Percentiles rank a stretch among this genome's conserved stretches.
Conservation (phyloP, 2,113 vertebrate species). For the Mormoops blainvillei region DNA sequence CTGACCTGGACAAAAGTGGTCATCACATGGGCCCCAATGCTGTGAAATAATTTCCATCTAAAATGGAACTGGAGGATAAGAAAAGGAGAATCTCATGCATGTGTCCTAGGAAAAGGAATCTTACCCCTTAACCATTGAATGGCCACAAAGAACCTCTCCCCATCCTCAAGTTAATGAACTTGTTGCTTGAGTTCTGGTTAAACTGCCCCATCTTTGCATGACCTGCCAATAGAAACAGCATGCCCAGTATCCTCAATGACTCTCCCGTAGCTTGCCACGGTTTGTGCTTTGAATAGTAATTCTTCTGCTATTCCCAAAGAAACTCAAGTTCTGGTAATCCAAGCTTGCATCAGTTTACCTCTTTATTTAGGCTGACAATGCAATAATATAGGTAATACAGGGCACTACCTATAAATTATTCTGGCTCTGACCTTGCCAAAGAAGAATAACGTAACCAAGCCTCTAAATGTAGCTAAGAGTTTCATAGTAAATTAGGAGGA, state of each 20-base stretch:
- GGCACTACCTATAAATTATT: neutral
- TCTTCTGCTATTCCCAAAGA: neutral
- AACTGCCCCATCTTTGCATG: neutral
- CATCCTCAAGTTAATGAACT: neutral
- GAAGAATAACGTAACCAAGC: neutral
- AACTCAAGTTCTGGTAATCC: neutral
- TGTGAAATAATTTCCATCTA: neutral
- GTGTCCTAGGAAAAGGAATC: neutral
- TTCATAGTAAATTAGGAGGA: neutral
- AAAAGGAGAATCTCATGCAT: neutral
- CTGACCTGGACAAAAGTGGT: neutral
- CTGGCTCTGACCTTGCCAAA: neutral
- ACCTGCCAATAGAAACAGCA: neutral
- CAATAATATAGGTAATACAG: neutral
- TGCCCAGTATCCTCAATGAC: fast-evolving
- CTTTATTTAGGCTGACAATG: neutral
- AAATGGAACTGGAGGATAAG: neutral
- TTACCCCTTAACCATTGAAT: neutral
- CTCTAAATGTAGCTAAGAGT: neutral
- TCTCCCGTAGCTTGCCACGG: neutral
- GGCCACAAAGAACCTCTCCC: neutral
- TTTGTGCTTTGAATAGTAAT: neutral
- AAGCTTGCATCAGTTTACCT: neutral
- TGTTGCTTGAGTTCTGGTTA: neutral
- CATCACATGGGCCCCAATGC: neutral